A percentile compares a stretch with the other conserved stretches of the same genome.
Conservation (phyloP, 2,888 invertebrate genomes). For the Megamerina dolium region DNA sequence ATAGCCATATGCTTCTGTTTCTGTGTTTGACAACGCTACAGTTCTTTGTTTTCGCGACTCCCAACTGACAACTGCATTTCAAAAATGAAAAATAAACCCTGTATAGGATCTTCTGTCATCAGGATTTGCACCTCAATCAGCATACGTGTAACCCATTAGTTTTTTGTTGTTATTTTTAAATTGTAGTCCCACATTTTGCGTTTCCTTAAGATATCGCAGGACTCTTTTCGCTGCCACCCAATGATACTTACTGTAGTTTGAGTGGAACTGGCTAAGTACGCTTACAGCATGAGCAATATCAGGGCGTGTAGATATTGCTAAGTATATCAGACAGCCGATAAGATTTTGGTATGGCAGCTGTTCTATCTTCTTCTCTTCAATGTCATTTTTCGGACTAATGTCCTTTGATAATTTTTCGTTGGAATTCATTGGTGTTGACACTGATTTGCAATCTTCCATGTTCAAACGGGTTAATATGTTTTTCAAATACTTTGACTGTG, state of each 20-base stretch:
- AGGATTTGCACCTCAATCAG: not conserved
- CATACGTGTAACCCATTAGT: not conserved
- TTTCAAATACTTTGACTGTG: conserved; percentile 12
- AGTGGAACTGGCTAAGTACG: not conserved
- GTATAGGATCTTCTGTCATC: no score
- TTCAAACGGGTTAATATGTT: conserved; percentile 8
- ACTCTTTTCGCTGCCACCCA: no score
- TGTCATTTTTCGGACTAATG: conserved; percentile 11
- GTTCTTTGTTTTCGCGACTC: conserved; percentile 3
- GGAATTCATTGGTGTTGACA: conserved; percentile 16
- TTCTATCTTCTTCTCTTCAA: conserved; percentile 9
- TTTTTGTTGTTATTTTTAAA: not conserved
- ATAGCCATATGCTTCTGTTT: no score
- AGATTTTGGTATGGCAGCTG: conserved; percentile 14
- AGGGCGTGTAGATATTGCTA: conserved; percentile 18
- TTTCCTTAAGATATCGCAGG: no score
- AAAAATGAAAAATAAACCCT: no score
- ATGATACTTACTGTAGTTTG: not conserved
- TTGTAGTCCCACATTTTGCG: no score
- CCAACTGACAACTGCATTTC: not conserved
- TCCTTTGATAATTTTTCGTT: conserved; percentile 13
- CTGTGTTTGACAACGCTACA: not conserved
- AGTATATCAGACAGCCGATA: conserved; percentile 18
- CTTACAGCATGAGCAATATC: conserved; percentile 18
- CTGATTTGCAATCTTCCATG: conserved; percentile 11